Base-by-base conservation (phyloP, 2,888 invertebrate genomes). In the Baronia brevicornis region DNA sequence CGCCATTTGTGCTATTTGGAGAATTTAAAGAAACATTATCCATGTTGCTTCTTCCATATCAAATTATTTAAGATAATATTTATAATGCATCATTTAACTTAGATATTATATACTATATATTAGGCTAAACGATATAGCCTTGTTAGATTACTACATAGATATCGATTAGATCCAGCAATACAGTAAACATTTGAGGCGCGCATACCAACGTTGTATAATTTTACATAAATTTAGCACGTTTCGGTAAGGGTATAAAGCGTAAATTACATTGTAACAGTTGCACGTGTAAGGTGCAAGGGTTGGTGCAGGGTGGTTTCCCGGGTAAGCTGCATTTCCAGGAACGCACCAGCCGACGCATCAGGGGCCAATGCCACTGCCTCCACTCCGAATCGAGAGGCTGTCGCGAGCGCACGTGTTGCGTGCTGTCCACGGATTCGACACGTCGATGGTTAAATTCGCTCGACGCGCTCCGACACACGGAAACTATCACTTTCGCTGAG, bases 401-500 rank as follows among this genome's bases (percentile, higher is more conserved):
- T 39, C 60, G 72, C 58, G 74, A 60, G 60, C 62, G 63, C 69
- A 55, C 51, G 73, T 68, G 61, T 54, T 39, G 43, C 50, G 45
- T 60, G 61, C 54, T 59, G 45, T 31, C 35, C 17, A 33, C 28
- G 25, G 38, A 43, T 41, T 46, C 43, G 46, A 53, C 54, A 62
- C 66, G 69, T 66, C 60, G 55, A 57, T 61, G 56, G 48, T 13
- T 11, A 15, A 22, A 25, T 45, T 46, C 42, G 42, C 51, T 57
- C 54, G 47, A 46, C 53, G 54, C 55, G 49, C 43, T 38, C 33
- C 33, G 38, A 24, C 51, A 44, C 54, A 61, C 60, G 56, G 57
- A 61, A 60, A 71, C 67, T 67, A 56, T 68, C 66, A 69, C 75
- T 75, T 71, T 75, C 70, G 61, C 55, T 60, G n/a, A 55, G 41